Evolutionary conservation across 2,797 vertebrate genomes (phyloP).

Genomic region (Pseudochirops cupreus): DNA sequence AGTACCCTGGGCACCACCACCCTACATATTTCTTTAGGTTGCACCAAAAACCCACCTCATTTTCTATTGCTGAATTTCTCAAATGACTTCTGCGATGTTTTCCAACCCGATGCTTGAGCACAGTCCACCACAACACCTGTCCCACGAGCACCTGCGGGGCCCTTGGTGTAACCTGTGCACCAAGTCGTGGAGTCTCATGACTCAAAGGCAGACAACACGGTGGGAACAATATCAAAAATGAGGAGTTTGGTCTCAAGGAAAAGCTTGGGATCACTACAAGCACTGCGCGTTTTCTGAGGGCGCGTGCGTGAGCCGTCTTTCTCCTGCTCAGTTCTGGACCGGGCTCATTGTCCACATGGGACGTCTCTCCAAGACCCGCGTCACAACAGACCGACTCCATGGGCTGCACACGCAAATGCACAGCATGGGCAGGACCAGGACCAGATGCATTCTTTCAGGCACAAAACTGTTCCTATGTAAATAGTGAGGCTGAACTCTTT

Average conservation of each 20-base stretch:
- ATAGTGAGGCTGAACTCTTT: neutral
- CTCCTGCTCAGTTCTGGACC: neutral
- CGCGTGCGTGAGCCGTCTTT: neutral
- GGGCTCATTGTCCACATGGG: neutral
- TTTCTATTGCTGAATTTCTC: neutral
- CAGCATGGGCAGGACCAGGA: neutral
- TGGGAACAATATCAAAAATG: neutral
- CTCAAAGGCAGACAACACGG: neutral
- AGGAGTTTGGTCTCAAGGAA: neutral
- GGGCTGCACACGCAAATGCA: neutral
- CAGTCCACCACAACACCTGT: neutral
- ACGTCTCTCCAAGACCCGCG: neutral
- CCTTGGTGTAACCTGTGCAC: neutral
- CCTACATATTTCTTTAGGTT: neutral
- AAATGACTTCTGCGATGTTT: neutral
- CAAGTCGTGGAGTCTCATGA: neutral
- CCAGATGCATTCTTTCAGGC: neutral
- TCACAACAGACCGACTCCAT: neutral
- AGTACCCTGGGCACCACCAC: neutral
- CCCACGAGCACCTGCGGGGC: neutral
- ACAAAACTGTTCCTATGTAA: neutral
- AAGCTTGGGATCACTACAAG: neutral
- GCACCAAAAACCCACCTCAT: neutral
- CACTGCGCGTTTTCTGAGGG: neutral
- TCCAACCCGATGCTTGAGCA: neutral